These are phyloP conservation scores for Seriola dumerili DNA, from an alignment of 2,113 vertebrate genomes.

Conservation along the genomic window DNA sequence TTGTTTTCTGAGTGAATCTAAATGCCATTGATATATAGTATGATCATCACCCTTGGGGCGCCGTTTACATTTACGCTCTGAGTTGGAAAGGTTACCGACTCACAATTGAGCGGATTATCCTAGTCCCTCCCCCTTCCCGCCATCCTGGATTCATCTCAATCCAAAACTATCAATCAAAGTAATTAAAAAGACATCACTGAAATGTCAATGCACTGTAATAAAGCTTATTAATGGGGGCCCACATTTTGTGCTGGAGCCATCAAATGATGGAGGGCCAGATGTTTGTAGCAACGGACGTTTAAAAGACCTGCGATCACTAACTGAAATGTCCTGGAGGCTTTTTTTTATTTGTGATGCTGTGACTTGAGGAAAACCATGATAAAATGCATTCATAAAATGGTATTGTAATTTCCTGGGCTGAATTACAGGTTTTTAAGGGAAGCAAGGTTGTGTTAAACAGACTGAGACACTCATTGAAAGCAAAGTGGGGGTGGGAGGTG, in stretches of 20 bases:
- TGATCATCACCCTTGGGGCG: constrained; percentile 41
- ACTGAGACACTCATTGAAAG: neutral
- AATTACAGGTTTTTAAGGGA: constrained; percentile 33
- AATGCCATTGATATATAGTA: constrained; percentile 59
- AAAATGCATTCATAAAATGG: constrained; percentile 11
- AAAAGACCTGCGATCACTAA: constrained; percentile 51
- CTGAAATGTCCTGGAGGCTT: constrained; percentile 45
- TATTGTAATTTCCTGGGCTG: neutral
- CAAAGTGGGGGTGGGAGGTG: neutral
- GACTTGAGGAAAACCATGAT: constrained; percentile 36
- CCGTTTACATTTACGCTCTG: constrained; percentile 66
- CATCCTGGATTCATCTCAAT: constrained; percentile 45
- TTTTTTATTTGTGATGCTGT: constrained; percentile 6
- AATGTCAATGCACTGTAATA: constrained; percentile 76
- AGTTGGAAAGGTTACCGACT: constrained; percentile 67
- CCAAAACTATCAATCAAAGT: constrained; percentile 75
- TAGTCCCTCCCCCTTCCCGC: neutral
- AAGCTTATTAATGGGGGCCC: constrained; percentile 66
- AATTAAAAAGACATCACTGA: constrained; percentile 80
- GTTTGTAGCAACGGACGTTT: constrained; percentile 47
- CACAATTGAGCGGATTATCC: constrained; percentile 46
- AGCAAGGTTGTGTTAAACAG: neutral
- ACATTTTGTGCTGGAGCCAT: constrained; percentile 41
- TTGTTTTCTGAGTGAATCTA: constrained; percentile 44
- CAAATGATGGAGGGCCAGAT: constrained; percentile 59